Percentiles rank a stretch among this genome's conserved stretches.
Evolutionary conservation across 2,113 vertebrate genomes (phyloP).

Genomic region (Pseudonaja textilis): DNA sequence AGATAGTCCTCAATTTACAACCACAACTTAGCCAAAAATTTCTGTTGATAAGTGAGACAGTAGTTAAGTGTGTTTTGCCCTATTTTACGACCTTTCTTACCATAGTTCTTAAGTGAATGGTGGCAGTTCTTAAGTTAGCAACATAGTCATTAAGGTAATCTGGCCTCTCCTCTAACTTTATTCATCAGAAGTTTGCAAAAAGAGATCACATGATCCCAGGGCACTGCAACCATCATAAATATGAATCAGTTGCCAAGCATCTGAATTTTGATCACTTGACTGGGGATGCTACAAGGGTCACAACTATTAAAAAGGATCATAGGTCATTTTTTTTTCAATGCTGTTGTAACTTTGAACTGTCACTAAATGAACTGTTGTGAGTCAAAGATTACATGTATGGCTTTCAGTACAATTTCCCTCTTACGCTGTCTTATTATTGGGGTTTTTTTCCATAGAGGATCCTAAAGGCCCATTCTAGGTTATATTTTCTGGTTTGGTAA

Average conservation of each 20-base stretch:
- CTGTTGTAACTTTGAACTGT: neutral
- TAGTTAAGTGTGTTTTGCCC: neutral
- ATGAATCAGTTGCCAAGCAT: neutral
- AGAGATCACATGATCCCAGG: neutral
- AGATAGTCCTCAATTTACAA: neutral
- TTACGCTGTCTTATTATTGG: neutral
- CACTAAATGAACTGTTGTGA: neutral
- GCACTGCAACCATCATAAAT: neutral
- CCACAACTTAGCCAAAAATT: neutral
- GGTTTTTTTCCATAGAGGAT: neutral
- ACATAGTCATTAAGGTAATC: neutral
- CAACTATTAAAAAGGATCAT: neutral
- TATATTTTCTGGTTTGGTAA: neutral
- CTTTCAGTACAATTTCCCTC: neutral
- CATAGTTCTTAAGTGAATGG: neutral
- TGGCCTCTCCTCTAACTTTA: neutral
- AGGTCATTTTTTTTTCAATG: neutral
- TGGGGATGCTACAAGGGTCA: neutral
- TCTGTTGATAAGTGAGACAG: neutral
- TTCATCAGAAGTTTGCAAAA: neutral
- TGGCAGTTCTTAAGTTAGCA: too few species aligned
- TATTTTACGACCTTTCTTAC: neutral
- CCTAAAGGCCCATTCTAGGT: neutral
- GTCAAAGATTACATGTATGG: neutral
- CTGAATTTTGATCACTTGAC: neutral